Evolutionary conservation across 2,797 vertebrate genomes (phyloP).

Genomic region (Decapterus maruadsi): DNA sequence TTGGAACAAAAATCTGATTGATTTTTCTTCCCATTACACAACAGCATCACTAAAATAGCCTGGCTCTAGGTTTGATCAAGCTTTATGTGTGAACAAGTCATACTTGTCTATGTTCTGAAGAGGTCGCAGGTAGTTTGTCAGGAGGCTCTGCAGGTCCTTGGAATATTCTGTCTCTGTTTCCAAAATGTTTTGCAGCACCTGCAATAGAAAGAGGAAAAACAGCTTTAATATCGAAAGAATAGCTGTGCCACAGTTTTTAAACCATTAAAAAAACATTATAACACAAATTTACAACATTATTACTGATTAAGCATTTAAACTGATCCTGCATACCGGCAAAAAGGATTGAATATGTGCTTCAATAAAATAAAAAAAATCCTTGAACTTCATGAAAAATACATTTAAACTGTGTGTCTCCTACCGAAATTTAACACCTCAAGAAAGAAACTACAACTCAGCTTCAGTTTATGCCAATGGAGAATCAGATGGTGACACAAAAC

Average conservation of each 20-base stretch:
- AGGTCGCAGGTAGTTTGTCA: constrained; percentile 93
- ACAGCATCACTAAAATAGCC: not conserved
- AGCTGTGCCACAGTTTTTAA: not conserved
- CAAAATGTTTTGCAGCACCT: constrained; percentile 99
- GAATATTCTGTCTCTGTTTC: constrained; percentile 98
- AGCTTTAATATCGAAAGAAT: too few species aligned
- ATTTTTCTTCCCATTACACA: not conserved
- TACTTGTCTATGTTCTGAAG: constrained; percentile 96
- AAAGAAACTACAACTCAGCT: not conserved
- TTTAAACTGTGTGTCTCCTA: not conserved
- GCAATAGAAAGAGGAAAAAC: constrained; percentile 20
- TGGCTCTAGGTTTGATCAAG: not conserved
- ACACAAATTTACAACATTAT: not conserved
- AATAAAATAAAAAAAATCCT: not conserved
- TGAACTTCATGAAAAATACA: not conserved
- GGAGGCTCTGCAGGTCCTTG: constrained; percentile 95
- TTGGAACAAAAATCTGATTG: not conserved
- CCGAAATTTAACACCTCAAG: not conserved
- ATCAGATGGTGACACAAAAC: too few species aligned
- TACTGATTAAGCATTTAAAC: not conserved
- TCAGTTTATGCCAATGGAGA: too few species aligned
- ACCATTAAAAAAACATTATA: not conserved
- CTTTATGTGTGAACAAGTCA: constrained; percentile 11
- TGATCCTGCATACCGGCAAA: not conserved
- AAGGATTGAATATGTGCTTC: not conserved